These are phyloP conservation scores for Platyscapa corneri DNA, from an alignment of 1,140 invertebrate genomes.

Conservation along the genomic window DNA sequence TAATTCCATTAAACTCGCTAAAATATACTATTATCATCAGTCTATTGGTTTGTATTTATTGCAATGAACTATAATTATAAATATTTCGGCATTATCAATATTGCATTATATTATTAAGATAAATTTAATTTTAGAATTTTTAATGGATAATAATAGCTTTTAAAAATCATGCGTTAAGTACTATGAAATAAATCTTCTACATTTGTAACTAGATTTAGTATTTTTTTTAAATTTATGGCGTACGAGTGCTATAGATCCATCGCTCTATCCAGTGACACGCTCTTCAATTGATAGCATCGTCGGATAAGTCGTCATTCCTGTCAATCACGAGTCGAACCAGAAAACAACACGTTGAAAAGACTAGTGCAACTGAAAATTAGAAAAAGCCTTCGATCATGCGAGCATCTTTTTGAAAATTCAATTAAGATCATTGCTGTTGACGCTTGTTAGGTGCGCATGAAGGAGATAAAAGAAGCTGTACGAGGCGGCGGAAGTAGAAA, in stretches of 20 bases:
- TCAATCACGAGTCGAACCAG: background rate
- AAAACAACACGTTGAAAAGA: constrained; percentile 7
- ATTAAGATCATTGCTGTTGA: constrained; percentile 39
- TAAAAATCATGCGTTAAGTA: background rate
- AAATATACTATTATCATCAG: too few relatives aligned
- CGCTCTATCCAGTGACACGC: background rate
- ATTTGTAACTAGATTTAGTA: background rate
- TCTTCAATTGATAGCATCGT: constrained; percentile 24
- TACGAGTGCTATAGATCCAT: background rate
- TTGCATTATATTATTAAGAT: too few relatives aligned
- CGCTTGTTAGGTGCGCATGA: background rate
- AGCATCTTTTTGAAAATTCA: constrained; percentile 32
- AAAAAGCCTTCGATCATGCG: background rate
- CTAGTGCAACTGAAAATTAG: background rate
- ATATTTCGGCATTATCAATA: too few relatives aligned
- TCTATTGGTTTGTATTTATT: too few relatives aligned
- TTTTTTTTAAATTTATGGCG: constrained; percentile 1
- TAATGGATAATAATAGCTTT: background rate
- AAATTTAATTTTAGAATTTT: too few relatives aligned
- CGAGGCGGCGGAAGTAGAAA: background rate
- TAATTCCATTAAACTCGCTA: too few relatives aligned
- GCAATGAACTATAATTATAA: too few relatives aligned
- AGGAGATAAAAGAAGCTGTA: background rate
- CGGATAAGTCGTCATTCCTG: background rate
- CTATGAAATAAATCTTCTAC: background rate